Conservation (phyloP, 1,140 invertebrate species). For the Odontomachus brunneus region DNA sequence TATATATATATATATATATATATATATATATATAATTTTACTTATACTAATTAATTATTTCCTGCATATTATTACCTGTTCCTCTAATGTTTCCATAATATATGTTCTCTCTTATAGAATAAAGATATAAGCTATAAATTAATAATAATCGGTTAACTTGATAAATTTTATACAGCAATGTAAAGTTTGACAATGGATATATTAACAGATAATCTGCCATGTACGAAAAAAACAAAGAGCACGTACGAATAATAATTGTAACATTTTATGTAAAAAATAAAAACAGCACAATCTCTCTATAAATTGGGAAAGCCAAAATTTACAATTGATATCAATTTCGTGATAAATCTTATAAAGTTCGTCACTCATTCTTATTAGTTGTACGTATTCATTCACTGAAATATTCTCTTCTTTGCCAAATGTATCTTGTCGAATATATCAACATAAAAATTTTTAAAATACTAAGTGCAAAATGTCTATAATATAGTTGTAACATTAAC, state of each 20-base stretch:
- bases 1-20: no score
- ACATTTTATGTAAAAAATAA: not conserved
- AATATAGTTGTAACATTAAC: no score
- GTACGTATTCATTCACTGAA: not conserved
- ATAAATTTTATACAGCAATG: not conserved
- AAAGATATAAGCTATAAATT: constrained; percentile 19
- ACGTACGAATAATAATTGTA: not conserved
- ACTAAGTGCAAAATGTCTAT: no score
- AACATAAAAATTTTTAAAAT: no score
- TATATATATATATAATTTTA: no score
- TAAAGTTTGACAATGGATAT: not conserved
- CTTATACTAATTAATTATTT: constrained; percentile 7
- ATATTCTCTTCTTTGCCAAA: not conserved
- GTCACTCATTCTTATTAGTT: constrained; percentile 15
- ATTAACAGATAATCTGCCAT: not conserved
- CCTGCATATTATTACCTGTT: not conserved
- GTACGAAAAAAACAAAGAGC: not conserved
- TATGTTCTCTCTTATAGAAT: constrained; percentile 20
- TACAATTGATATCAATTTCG: not conserved
- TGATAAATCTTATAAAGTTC: not conserved
- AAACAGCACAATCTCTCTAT: not conserved
- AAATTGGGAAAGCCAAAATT: not conserved
- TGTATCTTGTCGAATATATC: no score
- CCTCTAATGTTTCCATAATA: not conserved
- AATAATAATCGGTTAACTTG: not conserved